A percentile compares a stretch with the other conserved stretches of the same genome.
Conservation (phyloP, 2,888 invertebrate genomes). For the Hedya salicella region DNA sequence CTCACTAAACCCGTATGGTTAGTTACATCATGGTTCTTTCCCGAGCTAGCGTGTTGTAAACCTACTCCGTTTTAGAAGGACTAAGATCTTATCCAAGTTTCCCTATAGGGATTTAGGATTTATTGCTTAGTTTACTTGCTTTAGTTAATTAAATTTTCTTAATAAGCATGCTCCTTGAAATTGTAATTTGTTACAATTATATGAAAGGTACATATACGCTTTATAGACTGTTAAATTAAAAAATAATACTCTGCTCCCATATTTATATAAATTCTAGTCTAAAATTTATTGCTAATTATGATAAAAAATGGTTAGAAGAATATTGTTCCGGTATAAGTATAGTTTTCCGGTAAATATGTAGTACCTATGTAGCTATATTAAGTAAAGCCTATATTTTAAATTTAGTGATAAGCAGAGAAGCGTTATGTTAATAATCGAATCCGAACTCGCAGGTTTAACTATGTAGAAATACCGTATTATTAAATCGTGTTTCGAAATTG, state of each 20-base stretch:
- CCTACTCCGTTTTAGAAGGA: constrained; percentile 27
- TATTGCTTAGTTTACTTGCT: constrained; percentile 30
- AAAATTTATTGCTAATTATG: too few relatives aligned
- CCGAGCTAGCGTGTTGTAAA: constrained; percentile 17
- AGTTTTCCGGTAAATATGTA: too few relatives aligned
- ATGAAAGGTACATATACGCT: constrained; percentile 3
- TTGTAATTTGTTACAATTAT: constrained; percentile 24
- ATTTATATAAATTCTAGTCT: neutral
- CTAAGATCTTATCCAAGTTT: constrained; percentile 31
- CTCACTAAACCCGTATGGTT: neutral
- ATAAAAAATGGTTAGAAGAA: too few relatives aligned
- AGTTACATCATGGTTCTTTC: constrained; percentile 5
- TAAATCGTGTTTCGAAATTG: neutral
- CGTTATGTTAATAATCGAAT: too few relatives aligned
- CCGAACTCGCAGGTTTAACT: too few relatives aligned
- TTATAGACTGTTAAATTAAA: neutral
- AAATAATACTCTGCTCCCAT: neutral
- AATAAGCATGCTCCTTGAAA: constrained; percentile 20
- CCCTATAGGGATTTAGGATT: constrained; percentile 34
- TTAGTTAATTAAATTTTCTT: constrained; percentile 36
- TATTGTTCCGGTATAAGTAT: too few relatives aligned
- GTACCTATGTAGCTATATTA: too few relatives aligned
- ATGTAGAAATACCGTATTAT: too few relatives aligned
- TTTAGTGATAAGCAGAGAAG: too few relatives aligned
- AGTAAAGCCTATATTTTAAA: too few relatives aligned